phyloP scores from a whole-genome alignment of 2,113 vertebrate genomes.

The Mandrillus leucophaeus region DNA sequence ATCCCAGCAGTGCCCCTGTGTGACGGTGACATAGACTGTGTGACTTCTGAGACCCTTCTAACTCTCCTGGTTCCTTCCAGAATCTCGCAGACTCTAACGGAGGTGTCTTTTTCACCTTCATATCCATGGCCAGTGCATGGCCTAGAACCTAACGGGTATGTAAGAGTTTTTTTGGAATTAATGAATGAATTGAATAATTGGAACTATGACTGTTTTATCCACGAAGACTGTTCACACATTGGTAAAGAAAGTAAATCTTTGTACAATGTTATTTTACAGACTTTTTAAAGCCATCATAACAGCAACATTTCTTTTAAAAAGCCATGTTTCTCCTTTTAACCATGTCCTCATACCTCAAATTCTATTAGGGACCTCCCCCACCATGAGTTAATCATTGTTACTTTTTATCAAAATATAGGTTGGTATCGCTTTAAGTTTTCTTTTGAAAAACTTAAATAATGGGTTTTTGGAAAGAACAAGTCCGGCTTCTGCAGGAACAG shows the following conservation, averaged over 20 bases:
- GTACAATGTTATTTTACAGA: not conserved
- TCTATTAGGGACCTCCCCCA: accelerated
- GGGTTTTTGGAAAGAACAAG: not conserved
- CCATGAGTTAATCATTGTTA: not conserved
- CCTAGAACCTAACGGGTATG: not conserved
- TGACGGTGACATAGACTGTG: accelerated
- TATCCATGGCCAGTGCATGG: accelerated
- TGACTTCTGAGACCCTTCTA: not conserved
- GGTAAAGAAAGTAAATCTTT: not conserved
- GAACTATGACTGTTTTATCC: not conserved
- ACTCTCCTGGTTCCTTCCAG: not conserved
- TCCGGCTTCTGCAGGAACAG: accelerated
- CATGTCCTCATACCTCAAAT: not conserved
- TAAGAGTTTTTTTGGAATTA: not conserved
- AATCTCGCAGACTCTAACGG: not conserved
- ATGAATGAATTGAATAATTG: no score
- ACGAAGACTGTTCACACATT: not conserved
- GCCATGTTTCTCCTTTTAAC: not conserved
- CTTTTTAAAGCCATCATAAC: not conserved
- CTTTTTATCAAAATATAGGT: not conserved
- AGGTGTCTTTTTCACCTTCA: not conserved
- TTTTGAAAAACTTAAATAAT: not conserved
- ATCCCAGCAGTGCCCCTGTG: accelerated
- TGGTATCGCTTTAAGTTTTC: accelerated
- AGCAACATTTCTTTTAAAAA: not conserved